Base-by-base conservation (phyloP, 1,140 invertebrate species). In the Pseudomyrmex pallidus region DNA sequence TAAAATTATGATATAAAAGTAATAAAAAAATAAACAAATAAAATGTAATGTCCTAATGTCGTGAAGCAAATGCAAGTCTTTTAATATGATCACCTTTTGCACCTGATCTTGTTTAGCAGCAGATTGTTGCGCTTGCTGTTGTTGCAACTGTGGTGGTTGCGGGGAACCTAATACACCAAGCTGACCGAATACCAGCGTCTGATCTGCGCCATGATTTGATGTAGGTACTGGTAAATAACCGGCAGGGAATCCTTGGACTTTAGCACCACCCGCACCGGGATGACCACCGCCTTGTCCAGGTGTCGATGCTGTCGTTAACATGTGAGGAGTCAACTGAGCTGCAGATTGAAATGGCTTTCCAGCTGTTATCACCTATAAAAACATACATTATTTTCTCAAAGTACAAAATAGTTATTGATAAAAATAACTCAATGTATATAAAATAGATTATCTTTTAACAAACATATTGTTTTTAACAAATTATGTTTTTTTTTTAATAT, bases 111-210 rank as follows among this genome's bases (percentile, higher is more conserved):
- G 91, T 52, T 94, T 94, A 17, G 90, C 89, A 48, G 91, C 91
- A 22, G 91, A 90, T 59, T 93, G 92, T 10, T 94, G 93, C 44
- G 93, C 92, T 17, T 94, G 93, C n/a, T 94, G 92, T 72, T 90
- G 95, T 87, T 86, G 88, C 84, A 85, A 95, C 76, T 80, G 94
- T 86, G 86, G 95, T 83, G 77, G 94, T 62, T 96, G 96, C 83
- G 97, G 96, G 22, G 96, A 97, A 86, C 96, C 97, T 82, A 97
- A 95, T 1, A 97, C 96, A 12, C 95, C 95, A 2, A 97, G 93
- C 62, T 97, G 97, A 63, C 97, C 96, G 88, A 98, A 97, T n/a
- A 98, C 96, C 85, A 98, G 94, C 8, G 97, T 97, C 83, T 96
- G 96, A 87, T 96, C 96, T 82, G 96, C 96, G 87, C 97, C 96